These are phyloP conservation scores for Eumacrocentrus americanus DNA, from an alignment of 2,888 invertebrate species.

Conservation along the genomic window DNA sequence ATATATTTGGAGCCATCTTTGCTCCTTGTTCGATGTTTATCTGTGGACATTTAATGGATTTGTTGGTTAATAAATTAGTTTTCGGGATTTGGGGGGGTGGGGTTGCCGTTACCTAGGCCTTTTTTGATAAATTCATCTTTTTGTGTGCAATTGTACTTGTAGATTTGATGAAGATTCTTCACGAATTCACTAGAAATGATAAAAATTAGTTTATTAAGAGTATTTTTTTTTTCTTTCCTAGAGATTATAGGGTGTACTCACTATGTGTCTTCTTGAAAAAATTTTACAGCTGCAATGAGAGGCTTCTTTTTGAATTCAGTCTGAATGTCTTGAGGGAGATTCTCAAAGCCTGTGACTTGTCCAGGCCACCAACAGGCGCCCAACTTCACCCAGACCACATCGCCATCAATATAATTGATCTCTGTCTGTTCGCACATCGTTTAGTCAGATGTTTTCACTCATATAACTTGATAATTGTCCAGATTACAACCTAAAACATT, in stretches of 20 bases:
- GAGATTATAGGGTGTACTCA: conserved; percentile 65
- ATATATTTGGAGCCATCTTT: conserved; percentile 66
- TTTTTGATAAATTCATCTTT: conserved; percentile 83
- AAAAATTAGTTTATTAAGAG: neutral
- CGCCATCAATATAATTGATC: conserved; percentile 73
- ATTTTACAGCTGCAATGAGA: conserved; percentile 82
- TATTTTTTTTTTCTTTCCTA: neutral
- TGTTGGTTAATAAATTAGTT: too few species aligned
- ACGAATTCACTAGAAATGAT: conserved; percentile 82
- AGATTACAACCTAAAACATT: neutral
- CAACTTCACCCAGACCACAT: conserved; percentile 86
- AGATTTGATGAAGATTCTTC: conserved; percentile 73
- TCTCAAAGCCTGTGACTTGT: conserved; percentile 70
- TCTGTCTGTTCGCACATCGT: conserved; percentile 75
- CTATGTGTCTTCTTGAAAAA: conserved; percentile 84
- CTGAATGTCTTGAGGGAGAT: conserved; percentile 73
- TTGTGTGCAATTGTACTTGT: conserved; percentile 77
- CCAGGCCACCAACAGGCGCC: conserved; percentile 88
- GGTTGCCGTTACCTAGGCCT: conserved; percentile 83
- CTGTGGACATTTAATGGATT: conserved; percentile 57
- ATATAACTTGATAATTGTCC: neutral
- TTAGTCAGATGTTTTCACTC: conserved; percentile 37
- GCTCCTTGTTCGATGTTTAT: conserved; percentile 69
- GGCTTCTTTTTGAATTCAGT: conserved; percentile 69
- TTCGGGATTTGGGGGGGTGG: too few species aligned